phyloP scores from a whole-genome alignment of 2,888 invertebrate genomes.

The Netelia melanura region DNA sequence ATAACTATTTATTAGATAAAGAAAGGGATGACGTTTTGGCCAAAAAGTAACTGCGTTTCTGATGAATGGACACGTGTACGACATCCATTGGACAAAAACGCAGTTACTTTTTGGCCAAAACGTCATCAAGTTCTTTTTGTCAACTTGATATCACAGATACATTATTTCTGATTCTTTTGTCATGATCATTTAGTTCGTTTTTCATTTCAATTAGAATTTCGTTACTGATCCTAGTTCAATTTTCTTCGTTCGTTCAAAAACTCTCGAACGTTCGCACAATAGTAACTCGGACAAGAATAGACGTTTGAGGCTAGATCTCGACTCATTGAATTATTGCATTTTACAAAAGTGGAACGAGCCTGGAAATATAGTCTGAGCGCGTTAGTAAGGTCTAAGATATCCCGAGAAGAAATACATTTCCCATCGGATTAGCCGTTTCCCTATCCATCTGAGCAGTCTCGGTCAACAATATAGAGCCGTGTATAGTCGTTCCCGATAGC shows the following conservation, averaged over 20 bases:
- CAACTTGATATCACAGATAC: too few relatives aligned
- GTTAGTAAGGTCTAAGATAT: conserved; percentile 4
- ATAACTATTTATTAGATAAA: too few relatives aligned
- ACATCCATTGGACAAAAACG: too few relatives aligned
- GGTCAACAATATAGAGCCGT: conserved; percentile 15
- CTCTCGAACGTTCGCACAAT: background rate
- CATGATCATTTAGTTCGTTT: too few relatives aligned
- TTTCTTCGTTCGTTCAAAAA: background rate
- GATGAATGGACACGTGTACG: too few relatives aligned
- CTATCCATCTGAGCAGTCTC: conserved; percentile 51
- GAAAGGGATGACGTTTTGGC: too few relatives aligned
- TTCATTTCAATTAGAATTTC: background rate
- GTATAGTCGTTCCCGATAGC: conserved; percentile 24
- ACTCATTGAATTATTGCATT: conserved; percentile 5
- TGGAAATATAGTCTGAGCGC: conserved; percentile 10
- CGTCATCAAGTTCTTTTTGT: too few relatives aligned
- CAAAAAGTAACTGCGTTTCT: too few relatives aligned
- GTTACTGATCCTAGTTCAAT: background rate
- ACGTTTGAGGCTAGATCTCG: background rate
- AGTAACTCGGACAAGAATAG: background rate
- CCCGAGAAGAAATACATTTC: conserved; percentile 35
- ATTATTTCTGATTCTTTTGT: too few relatives aligned
- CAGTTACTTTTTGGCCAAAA: too few relatives aligned
- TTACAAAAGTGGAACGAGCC: conserved; percentile 5
- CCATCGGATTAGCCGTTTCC: conserved; percentile 44